phyloP scores from a whole-genome alignment of 92 coral and sea anemone genomes.

The Epizoanthus ramosus region DNA sequence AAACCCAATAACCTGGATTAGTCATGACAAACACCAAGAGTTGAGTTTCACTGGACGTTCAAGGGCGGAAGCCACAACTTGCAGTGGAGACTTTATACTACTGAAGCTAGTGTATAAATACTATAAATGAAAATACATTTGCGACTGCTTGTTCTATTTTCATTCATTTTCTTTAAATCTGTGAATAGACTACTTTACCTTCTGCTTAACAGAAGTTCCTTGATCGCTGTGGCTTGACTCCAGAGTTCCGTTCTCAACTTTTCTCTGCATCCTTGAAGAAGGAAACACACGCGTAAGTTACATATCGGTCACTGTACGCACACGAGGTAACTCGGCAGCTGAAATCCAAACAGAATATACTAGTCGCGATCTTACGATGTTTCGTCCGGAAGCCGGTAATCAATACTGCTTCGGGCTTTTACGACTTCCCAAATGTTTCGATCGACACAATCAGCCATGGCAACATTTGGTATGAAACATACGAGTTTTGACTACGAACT shows the following conservation, averaged over 20 bases:
- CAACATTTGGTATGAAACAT: conserved; percentile 24
- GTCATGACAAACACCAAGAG: background rate
- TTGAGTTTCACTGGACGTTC: background rate
- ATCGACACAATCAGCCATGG: conserved; percentile 63
- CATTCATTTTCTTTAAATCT: conserved; percentile 2
- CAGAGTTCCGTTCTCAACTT: conserved; percentile 11
- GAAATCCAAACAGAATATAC: conserved; percentile 24
- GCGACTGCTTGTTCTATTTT: conserved; percentile 3
- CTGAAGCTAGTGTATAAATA: background rate
- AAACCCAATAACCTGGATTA: background rate
- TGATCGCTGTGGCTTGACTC: conserved; percentile 21
- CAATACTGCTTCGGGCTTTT: conserved; percentile 48
- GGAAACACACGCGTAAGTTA: conserved; percentile 13
- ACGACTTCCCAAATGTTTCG: conserved; percentile 71
- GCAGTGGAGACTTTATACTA: background rate
- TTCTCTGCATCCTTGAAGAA: conserved; percentile 35
- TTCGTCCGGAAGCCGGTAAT: conserved; percentile 38
- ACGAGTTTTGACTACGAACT: background rate
- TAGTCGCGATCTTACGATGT: conserved; percentile 36
- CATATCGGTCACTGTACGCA: conserved; percentile 8
- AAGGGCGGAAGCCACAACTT: conserved; percentile 36
- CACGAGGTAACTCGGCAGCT: conserved; percentile 30
- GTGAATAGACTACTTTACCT: conserved; percentile 33
- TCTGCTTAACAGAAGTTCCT: conserved; percentile 28
- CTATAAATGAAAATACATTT: background rate